Evolutionary conservation across 2,888 invertebrate genomes (phyloP).

Genomic region (Tyria jacobaeae): DNA sequence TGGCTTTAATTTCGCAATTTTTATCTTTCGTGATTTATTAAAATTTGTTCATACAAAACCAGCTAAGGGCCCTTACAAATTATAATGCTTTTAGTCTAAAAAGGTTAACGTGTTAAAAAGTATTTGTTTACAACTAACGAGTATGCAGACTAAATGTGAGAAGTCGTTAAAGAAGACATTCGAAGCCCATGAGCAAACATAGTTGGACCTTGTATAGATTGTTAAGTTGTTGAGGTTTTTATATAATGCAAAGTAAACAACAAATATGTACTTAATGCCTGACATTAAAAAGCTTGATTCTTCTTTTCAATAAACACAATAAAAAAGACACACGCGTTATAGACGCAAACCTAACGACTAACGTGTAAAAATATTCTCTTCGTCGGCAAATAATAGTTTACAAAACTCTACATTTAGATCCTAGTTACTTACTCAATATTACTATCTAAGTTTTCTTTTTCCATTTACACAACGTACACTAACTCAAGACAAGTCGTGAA

Average conservation of each 20-base stretch:
- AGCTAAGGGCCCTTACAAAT: neutral
- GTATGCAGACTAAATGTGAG: slow-evolving; percentile 57
- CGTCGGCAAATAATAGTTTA: slow-evolving; percentile 16
- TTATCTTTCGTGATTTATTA: too few relatives aligned
- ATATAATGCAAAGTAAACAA: slow-evolving; percentile 23
- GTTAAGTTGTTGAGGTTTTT: slow-evolving; percentile 13
- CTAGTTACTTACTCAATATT: neutral
- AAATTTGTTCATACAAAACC: neutral
- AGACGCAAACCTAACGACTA: slow-evolving; percentile 36
- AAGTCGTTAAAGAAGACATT: slow-evolving; percentile 65
- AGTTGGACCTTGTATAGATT: slow-evolving; percentile 38
- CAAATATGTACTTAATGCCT: slow-evolving; percentile 32
- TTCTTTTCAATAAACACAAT: slow-evolving; percentile 28
- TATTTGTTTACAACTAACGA: slow-evolving; percentile 47
- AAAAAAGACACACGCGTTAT: slow-evolving; percentile 31
- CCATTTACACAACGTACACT: slow-evolving; percentile 7
- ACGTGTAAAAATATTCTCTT: slow-evolving; percentile 28
- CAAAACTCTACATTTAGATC: neutral
- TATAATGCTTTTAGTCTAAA: slow-evolving; percentile 18
- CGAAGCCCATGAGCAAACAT: slow-evolving; percentile 49
- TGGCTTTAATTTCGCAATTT: too few relatives aligned
- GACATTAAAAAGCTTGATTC: slow-evolving; percentile 17
- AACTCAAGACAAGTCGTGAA: slow-evolving; percentile 13
- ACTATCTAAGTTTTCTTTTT: neutral
- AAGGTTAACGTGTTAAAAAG: slow-evolving; percentile 23